Conservation (phyloP, 2,113 vertebrate genomes). For the Pimephales promelas region DNA sequence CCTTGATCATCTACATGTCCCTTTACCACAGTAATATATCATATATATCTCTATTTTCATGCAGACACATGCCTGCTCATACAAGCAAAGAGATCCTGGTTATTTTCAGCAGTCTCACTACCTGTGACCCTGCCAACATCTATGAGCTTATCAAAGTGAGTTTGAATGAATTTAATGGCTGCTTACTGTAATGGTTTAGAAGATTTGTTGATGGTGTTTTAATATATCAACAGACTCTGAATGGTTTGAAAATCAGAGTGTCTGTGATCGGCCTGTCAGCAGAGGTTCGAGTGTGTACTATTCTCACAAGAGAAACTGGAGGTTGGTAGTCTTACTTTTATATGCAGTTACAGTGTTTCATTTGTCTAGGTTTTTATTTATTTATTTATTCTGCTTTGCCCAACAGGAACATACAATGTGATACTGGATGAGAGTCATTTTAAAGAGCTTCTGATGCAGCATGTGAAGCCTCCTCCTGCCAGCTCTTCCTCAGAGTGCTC, state of each 20-base stretch:
- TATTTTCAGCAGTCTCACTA: slow-evolving; percentile 95
- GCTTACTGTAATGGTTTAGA: neutral
- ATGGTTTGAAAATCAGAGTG: slow-evolving; percentile 90
- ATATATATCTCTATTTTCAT: neutral
- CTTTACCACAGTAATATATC: neutral
- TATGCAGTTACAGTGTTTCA: neutral
- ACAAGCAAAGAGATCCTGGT: slow-evolving; percentile 93
- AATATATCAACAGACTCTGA: slow-evolving; percentile 79
- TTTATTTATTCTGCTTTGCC: neutral
- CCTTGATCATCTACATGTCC: neutral
- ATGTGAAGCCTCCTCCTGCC: slow-evolving; percentile 91
- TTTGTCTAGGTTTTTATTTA: neutral
- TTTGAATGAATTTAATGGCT: neutral
- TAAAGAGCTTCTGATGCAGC: slow-evolving; percentile 88
- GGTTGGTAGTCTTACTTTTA: slow-evolving; percentile 72
- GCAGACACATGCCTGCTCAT: slow-evolving; percentile 95
- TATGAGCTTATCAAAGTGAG: slow-evolving; percentile 92
- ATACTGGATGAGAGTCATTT: slow-evolving; percentile 97
- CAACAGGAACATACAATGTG: slow-evolving; percentile 85
- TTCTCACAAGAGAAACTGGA: slow-evolving; percentile 91
- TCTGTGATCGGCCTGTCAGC: slow-evolving; percentile 94
- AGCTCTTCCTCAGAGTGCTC: slow-evolving; percentile 91
- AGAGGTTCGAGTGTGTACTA: slow-evolving; percentile 93
- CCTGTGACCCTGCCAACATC: slow-evolving; percentile 95
- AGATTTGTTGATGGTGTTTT: neutral